Evolutionary conservation across 2,797 vertebrate genomes (phyloP), one percentile per base, ranked within the genome.

Genomic region (Etheostoma nigrum): DNA sequence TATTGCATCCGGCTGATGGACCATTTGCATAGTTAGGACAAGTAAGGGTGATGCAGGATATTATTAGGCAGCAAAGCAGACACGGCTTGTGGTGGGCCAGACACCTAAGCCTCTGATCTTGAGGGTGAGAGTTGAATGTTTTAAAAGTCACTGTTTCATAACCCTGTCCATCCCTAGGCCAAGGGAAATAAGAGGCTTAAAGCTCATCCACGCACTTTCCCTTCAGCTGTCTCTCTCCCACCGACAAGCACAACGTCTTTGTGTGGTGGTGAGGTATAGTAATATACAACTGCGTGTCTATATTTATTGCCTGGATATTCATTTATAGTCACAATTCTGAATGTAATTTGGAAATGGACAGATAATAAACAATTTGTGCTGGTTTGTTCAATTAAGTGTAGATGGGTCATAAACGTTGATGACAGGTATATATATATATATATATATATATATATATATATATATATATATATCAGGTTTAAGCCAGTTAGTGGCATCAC

Each of bases 101-200:
- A 14, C 10, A 58, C 81, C 67, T 59, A 58, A 81, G 73, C 74
- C 70, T 67, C 45, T 78, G 74, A 87, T 85, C 74, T 85, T 18
- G 52, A 81, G 60, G 78, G 61, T 81, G 70, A 25, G 58, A 60
- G 36, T 74, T 89, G 66, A 71, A 66, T 77, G 84, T 77, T 92
- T 88, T 75, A 13, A 81, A 87, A 86, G 45, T 79, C 71, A 86
- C 55, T 69, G 90, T 67, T 86, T 82, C 59, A 67, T 89, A 91
- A 94, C 82, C 89, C 82, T 53, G 84, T 82, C 82, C 85, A 78
- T 89, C 81, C 73, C 78, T 64, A 51, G 82, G 93, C 73, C 84
- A 88, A 90, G 84, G 59, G 89, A 90, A 84, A 75, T 92, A 94
- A 94, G 91, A 93, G 90, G 94, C 91, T 95, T 94, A 94, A 67